Percentiles rank a stretch among this genome's conserved stretches.
Evolutionary conservation across 2,888 invertebrate species (phyloP).

Genomic region (Drosophila neonasuta): DNA sequence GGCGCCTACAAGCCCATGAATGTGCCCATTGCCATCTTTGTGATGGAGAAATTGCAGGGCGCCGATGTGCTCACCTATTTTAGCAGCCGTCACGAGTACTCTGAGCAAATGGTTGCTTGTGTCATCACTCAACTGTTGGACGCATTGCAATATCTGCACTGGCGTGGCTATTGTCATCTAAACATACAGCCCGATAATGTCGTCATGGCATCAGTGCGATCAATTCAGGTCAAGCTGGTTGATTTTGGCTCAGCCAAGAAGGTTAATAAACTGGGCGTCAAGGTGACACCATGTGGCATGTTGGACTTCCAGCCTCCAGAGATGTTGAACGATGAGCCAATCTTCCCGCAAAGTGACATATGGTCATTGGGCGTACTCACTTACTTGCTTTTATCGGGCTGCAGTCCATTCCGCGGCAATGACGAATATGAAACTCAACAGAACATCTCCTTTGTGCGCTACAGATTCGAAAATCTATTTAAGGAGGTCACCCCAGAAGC

Average conservation of each 20-base stretch:
- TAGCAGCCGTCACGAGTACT: slow-evolving; percentile 93
- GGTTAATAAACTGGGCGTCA: slow-evolving; percentile 90
- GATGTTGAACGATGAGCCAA: slow-evolving; percentile 92
- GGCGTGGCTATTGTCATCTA: slow-evolving; percentile 94
- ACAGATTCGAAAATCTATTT: slow-evolving; percentile 96
- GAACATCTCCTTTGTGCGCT: slow-evolving; percentile 95
- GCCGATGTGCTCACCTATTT: slow-evolving; percentile 95
- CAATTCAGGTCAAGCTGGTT: slow-evolving; percentile 93
- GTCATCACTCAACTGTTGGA: slow-evolving; percentile 94
- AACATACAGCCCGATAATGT: slow-evolving; percentile 97
- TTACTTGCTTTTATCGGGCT: slow-evolving; percentile 96
- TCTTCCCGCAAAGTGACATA: slow-evolving; percentile 95
- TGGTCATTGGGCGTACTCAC: slow-evolving; percentile 97
- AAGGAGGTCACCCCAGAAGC: slow-evolving; percentile 97
- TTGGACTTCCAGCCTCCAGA: slow-evolving; percentile 93
- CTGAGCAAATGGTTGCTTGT: slow-evolving; percentile 94
- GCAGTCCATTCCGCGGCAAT: slow-evolving; percentile 93
- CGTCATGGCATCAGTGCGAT: slow-evolving; percentile 93
- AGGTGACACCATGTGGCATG: slow-evolving; percentile 86
- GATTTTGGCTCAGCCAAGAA: slow-evolving; percentile 95
- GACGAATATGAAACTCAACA: slow-evolving; percentile 93
- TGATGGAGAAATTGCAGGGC: slow-evolving; percentile 93
- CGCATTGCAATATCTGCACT: slow-evolving; percentile 96
- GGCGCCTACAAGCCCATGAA: slow-evolving; percentile 88
- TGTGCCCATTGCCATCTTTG: slow-evolving; percentile 87